A percentile compares a stretch with the other conserved stretches of the same genome.
Conservation (phyloP, 2,113 vertebrate genomes). For the Crotophaga sulcirostris region DNA sequence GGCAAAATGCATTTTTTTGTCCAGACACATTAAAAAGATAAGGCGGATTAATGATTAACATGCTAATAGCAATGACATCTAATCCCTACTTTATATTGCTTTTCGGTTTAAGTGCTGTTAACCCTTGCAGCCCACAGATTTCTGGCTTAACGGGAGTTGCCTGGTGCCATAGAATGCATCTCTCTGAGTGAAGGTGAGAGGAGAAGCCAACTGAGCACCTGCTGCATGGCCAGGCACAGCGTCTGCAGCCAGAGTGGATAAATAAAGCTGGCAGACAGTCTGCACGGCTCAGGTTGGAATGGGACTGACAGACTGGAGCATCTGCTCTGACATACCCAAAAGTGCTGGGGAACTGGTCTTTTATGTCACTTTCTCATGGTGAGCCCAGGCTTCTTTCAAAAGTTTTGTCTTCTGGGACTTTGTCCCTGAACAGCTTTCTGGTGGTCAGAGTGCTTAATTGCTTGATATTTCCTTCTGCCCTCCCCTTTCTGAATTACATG, state of each 20-base stretch:
- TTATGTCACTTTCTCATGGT: neutral
- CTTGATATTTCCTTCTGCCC: neutral
- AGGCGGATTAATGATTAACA: neutral
- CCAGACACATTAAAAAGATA: neutral
- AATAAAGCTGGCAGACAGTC: neutral
- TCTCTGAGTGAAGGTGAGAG: neutral
- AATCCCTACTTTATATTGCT: neutral
- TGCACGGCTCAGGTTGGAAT: neutral
- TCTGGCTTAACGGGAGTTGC: neutral
- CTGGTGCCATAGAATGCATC: fast-evolving
- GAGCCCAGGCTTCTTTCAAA: neutral
- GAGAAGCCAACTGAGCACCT: neutral
- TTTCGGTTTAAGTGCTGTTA: neutral
- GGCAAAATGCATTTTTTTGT: neutral
- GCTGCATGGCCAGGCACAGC: fast-evolving
- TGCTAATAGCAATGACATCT: neutral
- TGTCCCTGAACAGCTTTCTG: neutral
- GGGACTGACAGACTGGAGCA: neutral
- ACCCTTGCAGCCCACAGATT: neutral
- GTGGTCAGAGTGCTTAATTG: neutral
- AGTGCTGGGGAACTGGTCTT: neutral
- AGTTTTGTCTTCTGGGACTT: neutral
- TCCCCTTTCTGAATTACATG: neutral
- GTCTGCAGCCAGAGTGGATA: neutral
- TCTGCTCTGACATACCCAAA: neutral